Evolutionary conservation across 2,888 invertebrate genomes (phyloP).

Genomic region (Lasioglossum marginatum): DNA sequence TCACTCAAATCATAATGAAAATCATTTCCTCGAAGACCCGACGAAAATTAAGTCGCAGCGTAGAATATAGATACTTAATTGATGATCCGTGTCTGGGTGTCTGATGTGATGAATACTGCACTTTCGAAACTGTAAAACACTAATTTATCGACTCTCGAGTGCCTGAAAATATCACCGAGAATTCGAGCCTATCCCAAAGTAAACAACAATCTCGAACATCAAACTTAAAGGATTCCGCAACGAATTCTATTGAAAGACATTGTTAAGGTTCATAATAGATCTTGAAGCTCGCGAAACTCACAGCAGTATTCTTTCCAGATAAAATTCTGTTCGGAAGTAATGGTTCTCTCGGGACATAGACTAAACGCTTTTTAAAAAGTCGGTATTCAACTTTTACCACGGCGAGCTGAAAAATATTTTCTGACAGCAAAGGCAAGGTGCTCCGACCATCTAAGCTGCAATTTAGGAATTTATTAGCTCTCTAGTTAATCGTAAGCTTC

Average conservation of each 20-base stretch:
- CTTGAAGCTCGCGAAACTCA: background rate
- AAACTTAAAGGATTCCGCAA: background rate
- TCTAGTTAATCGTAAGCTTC: background rate
- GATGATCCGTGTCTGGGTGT: background rate
- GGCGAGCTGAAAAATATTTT: background rate
- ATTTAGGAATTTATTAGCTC: background rate
- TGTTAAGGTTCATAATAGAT: background rate
- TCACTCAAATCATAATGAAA: constrained; percentile 3
- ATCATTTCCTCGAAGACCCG: background rate
- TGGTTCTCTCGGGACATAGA: background rate
- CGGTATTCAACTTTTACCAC: background rate
- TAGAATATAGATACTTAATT: constrained; percentile 8
- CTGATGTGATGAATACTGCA: constrained; percentile 3
- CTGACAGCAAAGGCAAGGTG: background rate
- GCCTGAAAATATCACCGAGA: background rate
- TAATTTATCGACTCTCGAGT: background rate
- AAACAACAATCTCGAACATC: background rate
- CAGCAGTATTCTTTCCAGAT: background rate
- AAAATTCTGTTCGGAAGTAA: background rate
- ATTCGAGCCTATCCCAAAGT: background rate
- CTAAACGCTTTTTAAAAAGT: background rate
- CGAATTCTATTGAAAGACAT: background rate
- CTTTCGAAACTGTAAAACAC: background rate
- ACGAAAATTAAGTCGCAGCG: background rate
- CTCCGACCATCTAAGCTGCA: background rate